Evolutionary conservation across 2,797 vertebrate species (phyloP), one percentile per base, ranked within the genome.

Genomic region (Eulemur mongoz): DNA sequence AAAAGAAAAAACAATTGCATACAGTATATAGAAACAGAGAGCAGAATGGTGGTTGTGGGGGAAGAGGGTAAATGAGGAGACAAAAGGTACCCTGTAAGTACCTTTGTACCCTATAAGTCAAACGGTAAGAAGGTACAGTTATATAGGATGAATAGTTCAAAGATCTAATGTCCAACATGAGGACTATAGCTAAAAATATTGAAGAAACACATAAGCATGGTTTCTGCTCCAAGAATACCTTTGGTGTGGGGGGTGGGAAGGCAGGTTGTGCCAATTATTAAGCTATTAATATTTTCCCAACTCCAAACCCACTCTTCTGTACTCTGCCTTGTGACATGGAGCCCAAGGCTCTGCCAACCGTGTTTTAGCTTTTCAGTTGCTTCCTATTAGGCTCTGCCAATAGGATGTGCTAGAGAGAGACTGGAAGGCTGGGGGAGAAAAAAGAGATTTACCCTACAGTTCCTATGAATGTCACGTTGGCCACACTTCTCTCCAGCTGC

Each of bases 171-270:
- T 9, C 52, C 25, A 32, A 54, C 40, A 38, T 17, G 27, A 50
- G 14, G 38, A 32, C 0, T 18, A 20, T 2, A 27, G n/a, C 25
- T 17, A 32, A 57, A 73, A 72, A 48, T 23, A 70, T 27, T 54
- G 27, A 48, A 57, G 67, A 48, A 40, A 43, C 22, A 35, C 38
- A 48, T 27, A 67, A 72, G 40, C 65, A 43, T 1, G 27, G 20
- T 35, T 65, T n/a, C 23, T 76, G 27, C 57, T 67, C 67, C 22
- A 30, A 70, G 32, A 59, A 32, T 5, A 48, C 13, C 5, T 92
- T 14, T 43, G 52, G 23, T 15, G 50, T 6, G 2, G 0, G 2
- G 0, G 6, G 13, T 6, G n/a, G 38, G 43, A 52, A 38, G 25
- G 52, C 45, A 40, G 18, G 35, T 14, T 30, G 50, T 35, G 27